Percentiles rank a stretch among this genome's conserved stretches.
Evolutionary conservation across 2,888 invertebrate species (phyloP).

Genomic region (Parascotia fuliginaria): DNA sequence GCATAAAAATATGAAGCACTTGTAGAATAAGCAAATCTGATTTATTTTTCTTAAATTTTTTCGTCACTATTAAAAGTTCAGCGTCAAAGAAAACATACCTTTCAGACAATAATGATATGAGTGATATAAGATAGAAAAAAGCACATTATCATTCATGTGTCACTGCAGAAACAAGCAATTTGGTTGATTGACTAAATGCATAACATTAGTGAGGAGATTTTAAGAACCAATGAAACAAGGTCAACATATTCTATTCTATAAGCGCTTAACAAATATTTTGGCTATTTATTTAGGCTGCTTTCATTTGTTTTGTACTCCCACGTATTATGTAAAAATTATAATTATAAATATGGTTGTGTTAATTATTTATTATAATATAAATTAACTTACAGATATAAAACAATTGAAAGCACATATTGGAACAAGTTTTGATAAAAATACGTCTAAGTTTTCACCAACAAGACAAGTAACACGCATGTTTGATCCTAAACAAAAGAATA

Average conservation of each 20-base stretch:
- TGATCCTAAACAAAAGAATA: background rate
- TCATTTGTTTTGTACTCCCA: conserved; percentile 75
- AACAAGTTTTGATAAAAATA: conserved; percentile 36
- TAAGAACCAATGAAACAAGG: too few species aligned
- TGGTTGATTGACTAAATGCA: too few species aligned
- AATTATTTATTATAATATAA: conserved; percentile 3
- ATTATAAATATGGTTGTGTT: background rate
- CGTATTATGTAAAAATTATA: conserved; percentile 32
- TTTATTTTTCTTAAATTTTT: too few species aligned
- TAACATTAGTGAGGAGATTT: too few species aligned
- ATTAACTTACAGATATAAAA: conserved; percentile 62
- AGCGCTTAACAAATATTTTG: background rate
- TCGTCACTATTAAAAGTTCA: too few species aligned
- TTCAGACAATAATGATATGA: too few species aligned
- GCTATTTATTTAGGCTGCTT: conserved; percentile 31
- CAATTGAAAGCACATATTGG: conserved; percentile 47
- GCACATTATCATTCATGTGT: too few species aligned
- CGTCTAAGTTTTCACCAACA: background rate
- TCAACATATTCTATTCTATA: too few species aligned
- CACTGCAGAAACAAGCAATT: too few species aligned
- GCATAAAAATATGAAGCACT: background rate
- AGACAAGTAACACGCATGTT: background rate
- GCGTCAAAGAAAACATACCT: too few species aligned
- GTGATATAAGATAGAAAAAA: too few species aligned
- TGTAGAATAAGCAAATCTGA: background rate